A percentile compares a stretch with the other conserved stretches of the same genome.
These are phyloP conservation scores for Argynnis bischoffii DNA, from an alignment of 2,888 invertebrate species.

Conservation along the genomic window DNA sequence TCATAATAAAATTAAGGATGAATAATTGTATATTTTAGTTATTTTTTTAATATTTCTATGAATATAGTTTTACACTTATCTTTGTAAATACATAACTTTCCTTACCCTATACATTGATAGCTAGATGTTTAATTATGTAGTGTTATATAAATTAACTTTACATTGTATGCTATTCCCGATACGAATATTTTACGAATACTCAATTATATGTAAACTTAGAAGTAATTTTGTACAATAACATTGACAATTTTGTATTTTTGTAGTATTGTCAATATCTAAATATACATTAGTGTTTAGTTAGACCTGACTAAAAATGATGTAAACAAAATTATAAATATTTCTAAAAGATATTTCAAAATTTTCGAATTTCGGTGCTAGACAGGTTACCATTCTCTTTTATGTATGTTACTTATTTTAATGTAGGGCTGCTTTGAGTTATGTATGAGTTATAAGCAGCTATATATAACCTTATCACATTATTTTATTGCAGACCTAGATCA, in stretches of 20 bases:
- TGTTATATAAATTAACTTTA: conserved; percentile 33
- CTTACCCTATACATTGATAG: conserved; percentile 1
- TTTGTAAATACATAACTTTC: conserved; percentile 30
- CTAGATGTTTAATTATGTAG: conserved; percentile 12
- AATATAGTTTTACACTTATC: neutral
- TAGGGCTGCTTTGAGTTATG: neutral
- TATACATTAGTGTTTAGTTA: conserved; percentile 34
- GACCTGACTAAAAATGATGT: conserved; percentile 11
- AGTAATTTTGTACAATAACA: conserved; percentile 36
- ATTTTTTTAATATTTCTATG: conserved; percentile 15
- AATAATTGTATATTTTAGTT: conserved; percentile 12
- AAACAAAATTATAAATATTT: conserved; percentile 35
- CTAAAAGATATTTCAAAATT: conserved; percentile 49
- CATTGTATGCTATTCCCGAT: conserved; percentile 31
- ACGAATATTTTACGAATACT: conserved; percentile 45
- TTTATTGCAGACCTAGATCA: neutral
- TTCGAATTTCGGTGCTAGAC: conserved; percentile 61
- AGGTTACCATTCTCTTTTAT: conserved; percentile 64
- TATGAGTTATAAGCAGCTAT: neutral
- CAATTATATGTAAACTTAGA: conserved; percentile 42
- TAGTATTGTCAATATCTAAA: conserved; percentile 31
- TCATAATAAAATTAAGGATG: conserved; percentile 15
- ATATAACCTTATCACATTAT: neutral
- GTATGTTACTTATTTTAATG: conserved; percentile 11
- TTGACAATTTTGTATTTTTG: conserved; percentile 51